phyloP scores from a whole-genome alignment of 2,888 invertebrate genomes.

The Callyntrura sp. region DNA sequence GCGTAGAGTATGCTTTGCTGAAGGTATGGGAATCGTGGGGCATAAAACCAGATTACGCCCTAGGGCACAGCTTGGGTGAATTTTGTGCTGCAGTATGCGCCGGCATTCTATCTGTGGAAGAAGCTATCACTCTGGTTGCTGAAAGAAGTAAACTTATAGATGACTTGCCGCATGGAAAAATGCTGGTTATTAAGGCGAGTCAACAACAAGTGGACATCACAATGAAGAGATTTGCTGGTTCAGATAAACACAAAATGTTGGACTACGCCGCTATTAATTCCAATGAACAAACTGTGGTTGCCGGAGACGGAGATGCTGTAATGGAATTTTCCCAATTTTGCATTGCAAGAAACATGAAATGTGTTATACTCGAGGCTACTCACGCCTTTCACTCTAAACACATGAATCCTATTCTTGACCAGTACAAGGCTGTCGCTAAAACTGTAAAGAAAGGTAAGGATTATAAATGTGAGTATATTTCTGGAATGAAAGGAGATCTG shows the following conservation, averaged over 20 bases:
- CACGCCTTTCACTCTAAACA: conserved; percentile 76
- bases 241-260: too few relatives aligned
- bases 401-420: conserved; percentile 71
- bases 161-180: conserved; percentile 59
- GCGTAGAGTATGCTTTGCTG: conserved; percentile 71
- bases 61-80: conserved; percentile 79
- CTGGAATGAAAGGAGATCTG: conserved; percentile 69
- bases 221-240: too few relatives aligned
- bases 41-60: conserved; percentile 63
- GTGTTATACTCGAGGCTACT: conserved; percentile 45
- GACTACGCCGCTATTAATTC: conserved; percentile 78
- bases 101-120: conserved; percentile 64
- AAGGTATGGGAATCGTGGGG: conserved; percentile 75
- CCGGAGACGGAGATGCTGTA: conserved; percentile 49
- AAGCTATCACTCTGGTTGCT: conserved; percentile 72
- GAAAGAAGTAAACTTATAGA: conserved; percentile 71
- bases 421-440: conserved; percentile 50
- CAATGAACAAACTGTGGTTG: conserved; percentile 70
- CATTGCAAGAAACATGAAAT: conserved; percentile 28
- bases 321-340: conserved; percentile 38
- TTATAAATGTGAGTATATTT: conserved; percentile 70
- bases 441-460: neutral
- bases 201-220: neutral
- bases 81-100: conserved; percentile 74
- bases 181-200: conserved; percentile 66